Percentiles rank a stretch among this genome's conserved stretches.
phyloP scores from a whole-genome alignment of 1,140 invertebrate genomes.

The Formica selysi region DNA sequence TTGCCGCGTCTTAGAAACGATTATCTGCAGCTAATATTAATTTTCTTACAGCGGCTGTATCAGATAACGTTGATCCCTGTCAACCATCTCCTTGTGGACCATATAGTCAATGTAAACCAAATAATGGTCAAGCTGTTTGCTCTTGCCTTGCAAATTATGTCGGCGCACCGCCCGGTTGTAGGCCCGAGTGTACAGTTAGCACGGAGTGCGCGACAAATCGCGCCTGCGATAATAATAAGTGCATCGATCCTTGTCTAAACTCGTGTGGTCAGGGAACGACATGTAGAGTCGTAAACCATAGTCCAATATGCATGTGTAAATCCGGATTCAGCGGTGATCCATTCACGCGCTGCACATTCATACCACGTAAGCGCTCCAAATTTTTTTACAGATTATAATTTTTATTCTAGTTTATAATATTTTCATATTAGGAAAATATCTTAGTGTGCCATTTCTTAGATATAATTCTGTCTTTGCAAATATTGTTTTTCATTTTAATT shows the following conservation, averaged over 20 bases:
- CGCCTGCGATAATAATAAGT: conserved; percentile 92
- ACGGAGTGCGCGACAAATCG: conserved; percentile 91
- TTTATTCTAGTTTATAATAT: background rate
- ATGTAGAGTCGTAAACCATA: conserved; percentile 91
- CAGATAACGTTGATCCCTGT: conserved; percentile 87
- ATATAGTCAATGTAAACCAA: conserved; percentile 91
- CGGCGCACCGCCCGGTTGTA: conserved; percentile 90
- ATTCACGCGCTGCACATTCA: conserved; percentile 87
- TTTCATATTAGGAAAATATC: conserved; percentile 36
- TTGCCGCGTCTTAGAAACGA: background rate
- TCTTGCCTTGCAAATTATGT: conserved; percentile 91
- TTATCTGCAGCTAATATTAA: background rate
- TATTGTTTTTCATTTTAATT: background rate
- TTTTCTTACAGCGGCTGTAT: conserved; percentile 74
- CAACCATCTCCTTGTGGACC: conserved; percentile 93
- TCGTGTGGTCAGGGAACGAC: conserved; percentile 91
- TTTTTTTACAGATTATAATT: conserved; percentile 2
- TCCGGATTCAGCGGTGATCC: conserved; percentile 92
- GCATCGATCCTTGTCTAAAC: conserved; percentile 92
- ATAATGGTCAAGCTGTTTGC: conserved; percentile 89
- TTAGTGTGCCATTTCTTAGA: background rate
- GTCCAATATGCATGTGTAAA: conserved; percentile 91
- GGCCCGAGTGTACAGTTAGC: conserved; percentile 92
- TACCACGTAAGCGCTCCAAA: conserved; percentile 74
- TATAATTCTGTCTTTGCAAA: background rate